These are phyloP conservation scores for Apoda limacodes DNA, from an alignment of 2,888 invertebrate genomes.

Conservation along the genomic window DNA sequence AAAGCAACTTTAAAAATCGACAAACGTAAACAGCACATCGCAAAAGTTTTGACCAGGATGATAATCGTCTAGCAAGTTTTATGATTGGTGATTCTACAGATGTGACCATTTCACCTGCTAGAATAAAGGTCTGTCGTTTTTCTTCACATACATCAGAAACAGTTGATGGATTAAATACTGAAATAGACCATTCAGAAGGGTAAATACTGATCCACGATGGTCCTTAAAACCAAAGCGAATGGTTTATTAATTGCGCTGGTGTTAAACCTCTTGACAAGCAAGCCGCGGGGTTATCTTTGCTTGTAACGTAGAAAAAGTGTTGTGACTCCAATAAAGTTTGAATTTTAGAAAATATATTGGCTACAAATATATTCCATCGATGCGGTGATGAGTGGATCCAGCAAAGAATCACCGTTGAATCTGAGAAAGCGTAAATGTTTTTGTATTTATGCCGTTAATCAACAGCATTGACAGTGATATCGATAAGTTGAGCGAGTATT, in stretches of 20 bases:
- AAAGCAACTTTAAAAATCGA: constrained; percentile 4
- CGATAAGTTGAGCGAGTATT: not conserved
- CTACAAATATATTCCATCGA: constrained; percentile 1
- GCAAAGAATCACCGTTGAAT: constrained; percentile 2
- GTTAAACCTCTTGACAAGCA: constrained; percentile 14
- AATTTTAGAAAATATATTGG: constrained; percentile 2
- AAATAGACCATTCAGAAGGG: not conserved
- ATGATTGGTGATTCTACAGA: not conserved
- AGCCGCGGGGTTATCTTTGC: constrained; percentile 3
- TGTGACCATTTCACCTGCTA: no score
- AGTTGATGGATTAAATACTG: not conserved
- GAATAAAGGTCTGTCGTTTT: not conserved
- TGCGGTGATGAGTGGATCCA: constrained; percentile 8
- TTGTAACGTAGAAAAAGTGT: constrained; percentile 6
- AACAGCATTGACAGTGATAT: not conserved
- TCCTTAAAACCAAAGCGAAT: constrained; percentile 3
- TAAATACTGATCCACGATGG: not conserved
- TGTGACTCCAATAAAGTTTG: not conserved
- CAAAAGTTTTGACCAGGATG: constrained; percentile 2
- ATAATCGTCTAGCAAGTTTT: not conserved
- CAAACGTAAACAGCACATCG: constrained; percentile 4
- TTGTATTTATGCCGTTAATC: not conserved
- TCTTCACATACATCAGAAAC: not conserved
- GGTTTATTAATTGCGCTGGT: constrained; percentile 2
- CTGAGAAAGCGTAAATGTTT: not conserved